Evolutionary conservation across 2,113 vertebrate genomes (phyloP), one percentile per base, ranked within the genome.

Genomic region (Rhinichthys klamathensis): DNA sequence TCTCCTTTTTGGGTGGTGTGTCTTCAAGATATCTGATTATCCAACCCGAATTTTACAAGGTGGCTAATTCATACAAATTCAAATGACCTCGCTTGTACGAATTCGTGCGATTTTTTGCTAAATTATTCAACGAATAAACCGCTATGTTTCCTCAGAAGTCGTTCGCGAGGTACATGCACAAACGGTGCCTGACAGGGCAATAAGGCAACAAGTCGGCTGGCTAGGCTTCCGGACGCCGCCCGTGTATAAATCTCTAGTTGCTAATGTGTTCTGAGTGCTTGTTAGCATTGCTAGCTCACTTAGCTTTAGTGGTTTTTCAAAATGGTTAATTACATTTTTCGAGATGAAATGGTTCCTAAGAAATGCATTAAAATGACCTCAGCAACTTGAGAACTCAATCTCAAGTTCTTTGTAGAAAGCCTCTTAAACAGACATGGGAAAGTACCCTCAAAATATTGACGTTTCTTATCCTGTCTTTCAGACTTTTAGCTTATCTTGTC

Each of bases 401-500:
- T 69, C 63, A 18, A 9, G 15, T 69, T 69, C 65, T 69, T 69
- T 21, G 7, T 30, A 76, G n/a, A 30, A 23, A 60, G 2, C 76
- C 21, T 9, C 38, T 83, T 49, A 1, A 83, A 54, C 25, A 76
- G 3, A 5, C 49, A 80, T n/a, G 11, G 21, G 7, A 80, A 41
- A 61, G 63, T 11, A 25, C 11, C 60, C 70, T 74, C 78, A 44
- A 75, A 87, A 44, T 13, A 38, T 58, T 0, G 44, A 81, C 9
- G 6, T 30, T 9, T 16, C n/a, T 80, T 38, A 41, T 77, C 46
- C 61, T 51, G 21, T 38, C 83, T 58, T 85, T 54, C 46, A 69
- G 61, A 79, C 32, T 23, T 58, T 41, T n/a, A 54, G 41, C 60
- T 76, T 60, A 25, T 78, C 10, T 58, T 58, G 75, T 61, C 78